A percentile compares a stretch with the other conserved stretches of the same genome.
Conservation (phyloP, 2,113 vertebrate genomes). For the Bos taurus region DNA sequence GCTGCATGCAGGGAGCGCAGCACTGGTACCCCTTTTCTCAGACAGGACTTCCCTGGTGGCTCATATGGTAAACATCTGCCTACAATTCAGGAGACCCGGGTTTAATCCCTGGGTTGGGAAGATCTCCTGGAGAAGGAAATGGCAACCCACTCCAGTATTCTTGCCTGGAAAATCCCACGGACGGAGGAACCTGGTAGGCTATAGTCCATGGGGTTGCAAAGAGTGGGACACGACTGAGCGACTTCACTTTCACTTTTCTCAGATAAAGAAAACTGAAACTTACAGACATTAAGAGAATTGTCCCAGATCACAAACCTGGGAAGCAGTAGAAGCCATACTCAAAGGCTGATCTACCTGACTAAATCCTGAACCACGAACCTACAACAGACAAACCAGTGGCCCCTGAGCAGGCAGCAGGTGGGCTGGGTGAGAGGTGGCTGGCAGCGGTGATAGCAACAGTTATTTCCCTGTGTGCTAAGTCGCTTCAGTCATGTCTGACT, state of each 20-base stretch:
- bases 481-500: background rate
- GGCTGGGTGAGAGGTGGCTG: too few relatives aligned
- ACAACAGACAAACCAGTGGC: background rate
- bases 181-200: too few relatives aligned
- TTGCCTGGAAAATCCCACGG: too few relatives aligned
- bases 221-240: rapidly evolving
- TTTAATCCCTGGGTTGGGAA: too few relatives aligned
- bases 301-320: background rate
- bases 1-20: background rate
- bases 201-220: too few relatives aligned
- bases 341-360: background rate
- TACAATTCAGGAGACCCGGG: too few relatives aligned
- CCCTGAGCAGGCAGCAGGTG: background rate
- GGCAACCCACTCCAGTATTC: too few relatives aligned
- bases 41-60: background rate
- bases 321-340: background rate
- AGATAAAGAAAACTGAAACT: background rate
- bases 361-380: background rate
- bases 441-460: background rate
- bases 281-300: background rate
- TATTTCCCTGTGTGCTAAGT: background rate
- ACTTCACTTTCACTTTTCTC: background rate
- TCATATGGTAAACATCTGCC: too few relatives aligned
- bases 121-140: too few relatives aligned
- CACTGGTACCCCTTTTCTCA: background rate